Conservation (phyloP, 2,797 vertebrate species). For the Macropodus opercularis region DNA sequence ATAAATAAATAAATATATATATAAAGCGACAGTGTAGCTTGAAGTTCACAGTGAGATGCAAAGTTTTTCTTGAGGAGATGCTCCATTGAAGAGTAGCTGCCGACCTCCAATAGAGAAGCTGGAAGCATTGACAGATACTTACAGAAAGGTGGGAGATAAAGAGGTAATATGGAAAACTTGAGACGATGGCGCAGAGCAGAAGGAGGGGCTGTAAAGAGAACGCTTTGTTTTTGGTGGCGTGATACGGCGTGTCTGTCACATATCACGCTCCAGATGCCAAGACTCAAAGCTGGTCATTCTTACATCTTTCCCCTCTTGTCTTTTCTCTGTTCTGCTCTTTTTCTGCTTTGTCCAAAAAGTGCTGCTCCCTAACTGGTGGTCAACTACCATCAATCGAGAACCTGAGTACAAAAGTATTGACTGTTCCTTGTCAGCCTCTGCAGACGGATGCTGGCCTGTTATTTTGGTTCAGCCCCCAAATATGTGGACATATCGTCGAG, state of each 20-base stretch:
- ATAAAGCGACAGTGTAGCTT: neutral
- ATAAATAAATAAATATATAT: no score
- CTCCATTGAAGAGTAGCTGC: slow-evolving; percentile 41
- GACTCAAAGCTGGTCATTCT: slow-evolving; percentile 40
- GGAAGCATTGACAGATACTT: slow-evolving; percentile 48
- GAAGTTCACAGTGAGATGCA: slow-evolving; percentile 4
- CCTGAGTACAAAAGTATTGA: slow-evolving; percentile 65
- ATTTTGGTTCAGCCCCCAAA: slow-evolving; percentile 66
- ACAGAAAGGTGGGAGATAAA: slow-evolving; percentile 54
- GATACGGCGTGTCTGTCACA: slow-evolving; percentile 63
- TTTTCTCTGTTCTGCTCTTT: slow-evolving; percentile 32
- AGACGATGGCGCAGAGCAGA: slow-evolving; percentile 32
- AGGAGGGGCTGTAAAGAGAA: slow-evolving; percentile 26
- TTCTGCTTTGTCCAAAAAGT: slow-evolving; percentile 30
- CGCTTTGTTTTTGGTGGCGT: slow-evolving; percentile 45
- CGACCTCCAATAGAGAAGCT: slow-evolving; percentile 54
- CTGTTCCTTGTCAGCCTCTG: slow-evolving; percentile 57
- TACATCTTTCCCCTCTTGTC: slow-evolving; percentile 30
- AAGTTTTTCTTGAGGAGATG: slow-evolving; percentile 43
- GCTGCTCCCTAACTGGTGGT: slow-evolving; percentile 43
- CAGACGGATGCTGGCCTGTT: slow-evolving; percentile 66
- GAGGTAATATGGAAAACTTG: slow-evolving; percentile 27
- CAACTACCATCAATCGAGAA: slow-evolving; percentile 66
- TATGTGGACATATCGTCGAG: slow-evolving; percentile 59
- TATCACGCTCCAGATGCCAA: slow-evolving; percentile 60